Conservation (phyloP, 2,888 invertebrate species). For the Serripes groenlandicus region DNA sequence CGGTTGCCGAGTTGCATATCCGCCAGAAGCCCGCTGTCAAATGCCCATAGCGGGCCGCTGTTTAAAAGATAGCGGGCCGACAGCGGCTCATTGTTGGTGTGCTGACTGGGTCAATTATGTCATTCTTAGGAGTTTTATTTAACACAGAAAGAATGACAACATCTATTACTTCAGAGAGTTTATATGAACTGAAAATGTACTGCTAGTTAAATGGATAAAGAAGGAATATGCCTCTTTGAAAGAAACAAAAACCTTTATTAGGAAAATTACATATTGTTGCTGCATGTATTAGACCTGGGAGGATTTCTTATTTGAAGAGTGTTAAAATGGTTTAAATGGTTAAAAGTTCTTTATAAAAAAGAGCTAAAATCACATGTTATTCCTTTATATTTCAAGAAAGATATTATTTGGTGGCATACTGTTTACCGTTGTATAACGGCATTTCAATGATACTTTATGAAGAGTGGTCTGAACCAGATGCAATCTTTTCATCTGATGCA, state of each 20-base stretch:
- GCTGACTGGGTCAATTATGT: too few relatives aligned
- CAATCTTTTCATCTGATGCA: neutral
- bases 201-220: neutral
- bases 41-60: too few relatives aligned
- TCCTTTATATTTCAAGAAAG: neutral
- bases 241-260: neutral
- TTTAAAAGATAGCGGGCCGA: too few relatives aligned
- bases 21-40: too few relatives aligned
- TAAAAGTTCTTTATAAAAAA: neutral
- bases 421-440: neutral
- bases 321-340: neutral
- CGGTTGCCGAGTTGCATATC: too few relatives aligned
- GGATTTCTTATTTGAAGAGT: constrained; percentile 7
- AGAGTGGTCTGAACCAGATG: neutral
- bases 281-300: neutral
- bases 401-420: neutral
- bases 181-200: neutral
- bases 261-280: neutral
- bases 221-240: neutral
- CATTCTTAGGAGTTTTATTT: neutral
- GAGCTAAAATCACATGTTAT: neutral
- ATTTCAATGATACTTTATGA: too few relatives aligned
- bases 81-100: too few relatives aligned
- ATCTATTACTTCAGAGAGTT: neutral
- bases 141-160: neutral